Conservation (phyloP, 2,113 vertebrate genomes). For the Deroptyus accipitrinus region DNA sequence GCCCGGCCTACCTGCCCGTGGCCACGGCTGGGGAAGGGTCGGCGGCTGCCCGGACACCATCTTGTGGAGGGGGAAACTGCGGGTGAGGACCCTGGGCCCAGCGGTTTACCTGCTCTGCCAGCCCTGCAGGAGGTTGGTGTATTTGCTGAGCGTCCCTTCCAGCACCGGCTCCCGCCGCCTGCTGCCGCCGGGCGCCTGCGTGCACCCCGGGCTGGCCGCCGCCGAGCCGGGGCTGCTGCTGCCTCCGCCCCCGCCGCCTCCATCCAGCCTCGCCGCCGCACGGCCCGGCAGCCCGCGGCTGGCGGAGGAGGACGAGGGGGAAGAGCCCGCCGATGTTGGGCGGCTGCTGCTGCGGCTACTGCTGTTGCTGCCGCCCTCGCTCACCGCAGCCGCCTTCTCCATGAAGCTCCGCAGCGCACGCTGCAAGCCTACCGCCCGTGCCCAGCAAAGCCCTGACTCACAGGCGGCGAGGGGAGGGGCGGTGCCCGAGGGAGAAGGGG, state of each 20-base stretch:
- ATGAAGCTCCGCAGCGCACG: slow-evolving; percentile 40
- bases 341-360: slow-evolving; percentile 76
- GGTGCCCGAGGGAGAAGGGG: slow-evolving; percentile 29
- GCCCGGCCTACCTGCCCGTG: not conserved
- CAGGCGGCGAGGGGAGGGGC: slow-evolving; percentile 44
- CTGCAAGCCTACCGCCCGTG: not conserved
- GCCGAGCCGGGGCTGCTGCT: slow-evolving; percentile 80
- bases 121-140: slow-evolving; percentile 96
- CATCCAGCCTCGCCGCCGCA: slow-evolving; percentile 53
- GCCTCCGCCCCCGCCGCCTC: slow-evolving; percentile 35
- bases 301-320: slow-evolving; percentile 57
- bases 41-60: not conserved
- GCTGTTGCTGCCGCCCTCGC: slow-evolving; percentile 29
- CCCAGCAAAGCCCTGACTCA: slow-evolving; percentile 71
- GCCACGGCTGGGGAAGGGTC: not conserved
- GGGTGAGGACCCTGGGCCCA: not conserved
- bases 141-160: slow-evolving; percentile 94
- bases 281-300: slow-evolving; percentile 65
- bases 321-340: slow-evolving; percentile 72
- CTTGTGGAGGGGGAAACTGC: not conserved
- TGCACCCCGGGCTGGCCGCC: slow-evolving; percentile 74
- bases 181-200: slow-evolving; percentile 69
- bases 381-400: slow-evolving; percentile 57
- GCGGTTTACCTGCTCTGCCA: slow-evolving; percentile 93
- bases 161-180: slow-evolving; percentile 69